Evolutionary conservation across 2,113 vertebrate species (phyloP).

Genomic region (Lepus europaeus): DNA sequence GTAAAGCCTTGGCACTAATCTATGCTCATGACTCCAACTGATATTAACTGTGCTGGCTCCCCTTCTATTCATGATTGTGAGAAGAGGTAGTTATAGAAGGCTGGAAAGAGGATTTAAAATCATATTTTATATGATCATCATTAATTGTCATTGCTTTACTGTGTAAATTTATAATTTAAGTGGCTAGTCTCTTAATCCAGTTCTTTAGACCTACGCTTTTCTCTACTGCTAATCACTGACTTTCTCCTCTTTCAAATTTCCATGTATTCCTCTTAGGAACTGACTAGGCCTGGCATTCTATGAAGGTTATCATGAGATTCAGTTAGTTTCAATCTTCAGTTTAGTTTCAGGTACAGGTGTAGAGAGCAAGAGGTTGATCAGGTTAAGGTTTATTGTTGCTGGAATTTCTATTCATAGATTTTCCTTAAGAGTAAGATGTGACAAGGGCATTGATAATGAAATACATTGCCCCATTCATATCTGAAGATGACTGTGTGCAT

Average conservation of each 20-base stretch:
- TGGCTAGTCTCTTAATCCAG: neutral
- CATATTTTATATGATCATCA: neutral
- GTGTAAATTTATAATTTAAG: constrained; percentile 30
- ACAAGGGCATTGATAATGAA: constrained; percentile 63
- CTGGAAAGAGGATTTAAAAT: neutral
- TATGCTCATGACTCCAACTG: neutral
- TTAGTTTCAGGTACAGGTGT: neutral
- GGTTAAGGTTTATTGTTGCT: neutral
- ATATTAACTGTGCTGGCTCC: neutral
- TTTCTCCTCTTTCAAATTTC: constrained; percentile 17
- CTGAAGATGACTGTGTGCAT: constrained; percentile 8
- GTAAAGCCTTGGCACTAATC: neutral
- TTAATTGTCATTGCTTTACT: neutral
- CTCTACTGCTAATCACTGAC: neutral
- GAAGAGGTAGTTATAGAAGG: neutral
- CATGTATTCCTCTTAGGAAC: constrained; percentile 46
- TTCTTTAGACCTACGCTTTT: neutral
- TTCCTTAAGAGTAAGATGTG: neutral
- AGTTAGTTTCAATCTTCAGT: constrained; percentile 54
- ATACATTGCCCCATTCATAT: neutral
- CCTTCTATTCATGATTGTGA: neutral
- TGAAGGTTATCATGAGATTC: constrained; percentile 21
- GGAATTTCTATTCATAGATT: constrained; percentile 50
- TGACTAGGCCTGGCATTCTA: neutral
- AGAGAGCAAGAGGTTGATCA: constrained; percentile 1